Evolutionary conservation across 2,888 invertebrate genomes (phyloP), one percentile per base, ranked within the genome.

Genomic region (Oegoconia quadripuncta): DNA sequence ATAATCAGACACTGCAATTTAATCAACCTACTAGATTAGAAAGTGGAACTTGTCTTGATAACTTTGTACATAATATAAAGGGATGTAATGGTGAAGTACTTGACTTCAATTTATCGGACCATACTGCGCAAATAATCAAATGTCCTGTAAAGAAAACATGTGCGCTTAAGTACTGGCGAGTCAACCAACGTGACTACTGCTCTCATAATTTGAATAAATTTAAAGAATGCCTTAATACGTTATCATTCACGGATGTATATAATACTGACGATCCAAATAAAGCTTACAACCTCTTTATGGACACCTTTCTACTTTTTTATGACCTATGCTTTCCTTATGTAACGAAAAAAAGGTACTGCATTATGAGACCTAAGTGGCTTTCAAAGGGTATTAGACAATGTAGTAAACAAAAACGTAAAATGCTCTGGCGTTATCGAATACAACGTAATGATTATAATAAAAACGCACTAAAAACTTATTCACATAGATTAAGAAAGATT

Each of bases 221-320:
- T 38, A 27, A 16, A 25, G 22, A 44, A 11, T 45, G 23, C 22
- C 2, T 54, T n/a, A 8, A 28, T 13, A 29, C 18, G 7, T 9
- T 50, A 14, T 39, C 17, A 15, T 50, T 51, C 40, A 14, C 28
- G 14, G 46, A 48, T n/a, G 32, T 48, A 9, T 53, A 46, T 16
- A 12, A 11, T 7, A 34, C 37, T 18, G 30, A 37, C 15, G 30
- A 42, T 22, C 32, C 44, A 12, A 43, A 46, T 38, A 31, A 33
- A 11, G 47, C 48, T 16, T 49, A 39, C 29, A 30, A 37, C 7
- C 11, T 13, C 33, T 44, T 46, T 7, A 9, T 34, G 2, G 34
- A 46, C 11, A 23, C 13, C 12, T 44, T 49, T 37, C 37, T 34
- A 26, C 25, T 41, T 8, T 45, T 45, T 11, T 45, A 43, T 36